Conservation (phyloP, 2,113 vertebrate species). For the Corythaixoides concolor region DNA sequence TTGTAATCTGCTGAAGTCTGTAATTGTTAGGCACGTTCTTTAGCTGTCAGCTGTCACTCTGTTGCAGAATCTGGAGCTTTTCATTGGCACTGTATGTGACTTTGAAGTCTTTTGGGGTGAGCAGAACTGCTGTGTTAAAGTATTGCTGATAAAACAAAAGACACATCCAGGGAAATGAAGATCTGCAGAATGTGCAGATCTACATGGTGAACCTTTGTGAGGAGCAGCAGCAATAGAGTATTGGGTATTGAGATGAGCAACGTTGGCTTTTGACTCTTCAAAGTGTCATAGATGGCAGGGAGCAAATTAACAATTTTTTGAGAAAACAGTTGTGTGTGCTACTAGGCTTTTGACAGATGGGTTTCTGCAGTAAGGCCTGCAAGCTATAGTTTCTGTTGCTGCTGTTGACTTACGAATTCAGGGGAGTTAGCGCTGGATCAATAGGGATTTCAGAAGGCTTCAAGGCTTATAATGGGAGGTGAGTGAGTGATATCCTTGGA, state of each 20-base stretch:
- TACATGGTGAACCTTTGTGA: not conserved
- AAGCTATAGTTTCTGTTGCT: not conserved
- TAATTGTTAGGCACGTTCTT: not conserved
- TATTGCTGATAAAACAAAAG: not conserved
- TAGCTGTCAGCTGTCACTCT: not conserved
- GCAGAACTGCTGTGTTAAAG: not conserved
- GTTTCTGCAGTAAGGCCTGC: not conserved
- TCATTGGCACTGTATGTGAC: not conserved
- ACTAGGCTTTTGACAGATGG: not conserved
- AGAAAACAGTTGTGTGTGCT: not conserved
- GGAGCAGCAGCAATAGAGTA: not conserved
- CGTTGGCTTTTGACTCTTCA: not conserved
- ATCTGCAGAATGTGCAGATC: not conserved
- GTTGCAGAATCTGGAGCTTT: not conserved
- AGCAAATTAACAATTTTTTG: slow-evolving; percentile 13
- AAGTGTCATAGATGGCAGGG: not conserved
- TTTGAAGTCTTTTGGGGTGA: not conserved
- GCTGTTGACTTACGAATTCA: slow-evolving; percentile 29
- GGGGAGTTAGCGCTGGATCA: not conserved
- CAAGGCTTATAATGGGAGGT: not conserved
- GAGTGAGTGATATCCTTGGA: not conserved
- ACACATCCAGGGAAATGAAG: not conserved
- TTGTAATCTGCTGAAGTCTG: not conserved
- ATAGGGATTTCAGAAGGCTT: slow-evolving; percentile 4
- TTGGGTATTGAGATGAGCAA: not conserved